Conservation (phyloP, 2,888 invertebrate genomes). For the Dasysyrphus albostriatus region DNA sequence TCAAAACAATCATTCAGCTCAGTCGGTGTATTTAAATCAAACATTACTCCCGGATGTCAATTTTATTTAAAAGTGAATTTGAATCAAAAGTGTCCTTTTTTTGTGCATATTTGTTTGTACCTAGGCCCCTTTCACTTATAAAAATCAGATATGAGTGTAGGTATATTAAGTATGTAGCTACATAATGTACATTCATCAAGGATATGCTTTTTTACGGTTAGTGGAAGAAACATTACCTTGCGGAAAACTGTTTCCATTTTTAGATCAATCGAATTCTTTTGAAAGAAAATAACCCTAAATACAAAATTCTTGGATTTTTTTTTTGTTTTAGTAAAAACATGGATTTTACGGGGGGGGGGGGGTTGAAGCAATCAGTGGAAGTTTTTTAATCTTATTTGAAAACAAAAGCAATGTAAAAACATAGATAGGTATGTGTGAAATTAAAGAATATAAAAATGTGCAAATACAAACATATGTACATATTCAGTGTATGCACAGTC, state of each 20-base stretch:
- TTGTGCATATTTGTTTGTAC: neutral
- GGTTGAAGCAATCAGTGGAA: too few species aligned
- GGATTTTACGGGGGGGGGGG: too few species aligned
- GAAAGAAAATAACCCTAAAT: neutral
- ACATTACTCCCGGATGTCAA: neutral
- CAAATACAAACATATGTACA: neutral
- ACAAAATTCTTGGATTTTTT: neutral
- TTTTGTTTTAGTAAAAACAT: neutral
- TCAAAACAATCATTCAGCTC: neutral
- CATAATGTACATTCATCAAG: neutral
- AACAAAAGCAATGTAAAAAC: neutral
- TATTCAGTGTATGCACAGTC: too few species aligned
- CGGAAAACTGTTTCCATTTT: neutral
- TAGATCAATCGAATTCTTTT: conserved; percentile 33
- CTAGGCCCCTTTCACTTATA: neutral
- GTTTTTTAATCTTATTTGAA: neutral
- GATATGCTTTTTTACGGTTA: neutral
- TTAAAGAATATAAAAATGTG: neutral
- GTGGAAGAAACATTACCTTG: neutral
- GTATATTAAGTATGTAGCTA: neutral
- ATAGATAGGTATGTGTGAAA: too few species aligned
- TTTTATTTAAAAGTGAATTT: conserved; percentile 15
- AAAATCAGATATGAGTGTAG: neutral
- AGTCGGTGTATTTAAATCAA: neutral
- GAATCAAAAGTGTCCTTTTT: neutral